Evolutionary conservation across 2,888 invertebrate species (phyloP).

Genomic region (Drosophila acutilabella): DNA sequence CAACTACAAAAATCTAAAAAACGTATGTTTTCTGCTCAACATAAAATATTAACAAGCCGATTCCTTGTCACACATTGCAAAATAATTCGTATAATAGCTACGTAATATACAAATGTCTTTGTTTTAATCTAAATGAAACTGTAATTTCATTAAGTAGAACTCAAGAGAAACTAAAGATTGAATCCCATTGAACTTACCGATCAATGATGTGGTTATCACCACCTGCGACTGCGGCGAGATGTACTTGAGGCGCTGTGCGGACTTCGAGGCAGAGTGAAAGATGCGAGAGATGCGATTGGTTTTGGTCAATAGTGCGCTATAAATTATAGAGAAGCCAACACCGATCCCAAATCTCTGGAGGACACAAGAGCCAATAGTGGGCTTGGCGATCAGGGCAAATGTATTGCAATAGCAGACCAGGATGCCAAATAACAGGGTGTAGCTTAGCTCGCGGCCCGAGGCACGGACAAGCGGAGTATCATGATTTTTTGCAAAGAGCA

Average conservation of each 20-base stretch:
- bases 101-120: too few relatives aligned
- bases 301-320: slow-evolving; percentile 91
- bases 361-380: slow-evolving; percentile 88
- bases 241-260: slow-evolving; percentile 90
- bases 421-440: slow-evolving; percentile 90
- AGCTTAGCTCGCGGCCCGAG: slow-evolving; percentile 91
- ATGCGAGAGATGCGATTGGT: slow-evolving; percentile 91
- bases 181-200: slow-evolving; percentile 85
- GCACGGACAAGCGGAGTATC: slow-evolving; percentile 92
- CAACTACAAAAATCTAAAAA: too few relatives aligned
- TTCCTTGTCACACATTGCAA: too few relatives aligned
- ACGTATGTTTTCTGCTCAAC: too few relatives aligned
- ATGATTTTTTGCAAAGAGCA: slow-evolving; percentile 88
- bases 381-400: slow-evolving; percentile 89
- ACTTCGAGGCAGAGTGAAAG: slow-evolving; percentile 90
- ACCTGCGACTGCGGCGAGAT: slow-evolving; percentile 92
- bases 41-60: too few relatives aligned
- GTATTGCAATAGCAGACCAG: slow-evolving; percentile 90
- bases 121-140: too few relatives aligned
- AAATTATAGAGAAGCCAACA: slow-evolving; percentile 90
- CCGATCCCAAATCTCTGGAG: slow-evolving; percentile 89
- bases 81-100: too few relatives aligned
- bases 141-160: too few relatives aligned
- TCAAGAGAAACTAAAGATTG: too few relatives aligned
- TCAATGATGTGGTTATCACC: slow-evolving; percentile 86